Conservation (phyloP, 2,113 vertebrate species). For the Hypomesus transpacificus region DNA sequence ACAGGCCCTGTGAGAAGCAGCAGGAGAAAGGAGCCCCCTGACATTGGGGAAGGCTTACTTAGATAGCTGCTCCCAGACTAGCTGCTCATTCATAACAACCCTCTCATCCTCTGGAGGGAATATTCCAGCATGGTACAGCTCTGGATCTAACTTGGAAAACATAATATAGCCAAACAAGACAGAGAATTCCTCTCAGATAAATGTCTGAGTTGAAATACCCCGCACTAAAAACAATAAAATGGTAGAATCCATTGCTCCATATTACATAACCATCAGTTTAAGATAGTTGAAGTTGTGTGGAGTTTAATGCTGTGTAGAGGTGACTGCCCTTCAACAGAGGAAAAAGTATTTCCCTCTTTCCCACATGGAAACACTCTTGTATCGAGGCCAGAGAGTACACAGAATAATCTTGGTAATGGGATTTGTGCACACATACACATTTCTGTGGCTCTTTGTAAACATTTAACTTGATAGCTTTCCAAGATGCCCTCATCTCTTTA, state of each 20-base stretch:
- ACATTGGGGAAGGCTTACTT: slow-evolving; percentile 3
- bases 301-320: no score
- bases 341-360: slow-evolving; percentile 41
- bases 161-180: no score
- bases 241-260: not conserved
- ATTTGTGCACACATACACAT: slow-evolving; percentile 41
- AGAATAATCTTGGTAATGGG: slow-evolving; percentile 45
- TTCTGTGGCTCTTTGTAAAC: slow-evolving; percentile 64
- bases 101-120: not conserved
- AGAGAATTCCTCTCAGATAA: not conserved
- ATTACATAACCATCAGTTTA: no score
- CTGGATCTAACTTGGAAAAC: no score
- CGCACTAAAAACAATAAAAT: not conserved
- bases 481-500: slow-evolving; percentile 61
- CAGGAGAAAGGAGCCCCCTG: slow-evolving; percentile 26
- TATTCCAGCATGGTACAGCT: no score
- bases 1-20: slow-evolving; percentile 13
- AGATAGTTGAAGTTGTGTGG: no score
- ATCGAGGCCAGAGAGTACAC: not conserved
- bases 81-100: not conserved
- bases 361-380: slow-evolving; percentile 50
- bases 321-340: slow-evolving; percentile 17
- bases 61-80: slow-evolving; percentile 2
- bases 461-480: slow-evolving; percentile 66
- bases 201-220: not conserved